These are phyloP conservation scores for Euwallacea fornicatus DNA, from an alignment of 1,140 invertebrate genomes.

Conservation along the genomic window DNA sequence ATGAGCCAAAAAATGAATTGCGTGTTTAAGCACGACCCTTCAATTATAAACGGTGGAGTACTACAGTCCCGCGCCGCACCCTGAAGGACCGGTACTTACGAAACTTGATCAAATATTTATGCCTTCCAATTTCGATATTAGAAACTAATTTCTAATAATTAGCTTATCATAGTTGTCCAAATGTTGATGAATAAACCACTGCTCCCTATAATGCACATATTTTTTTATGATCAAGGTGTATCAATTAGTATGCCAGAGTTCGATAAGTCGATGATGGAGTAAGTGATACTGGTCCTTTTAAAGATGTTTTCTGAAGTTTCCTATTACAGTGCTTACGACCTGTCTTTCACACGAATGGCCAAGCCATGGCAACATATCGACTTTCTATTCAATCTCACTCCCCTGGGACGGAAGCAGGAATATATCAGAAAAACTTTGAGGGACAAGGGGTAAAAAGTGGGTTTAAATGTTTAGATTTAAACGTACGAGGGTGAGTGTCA, in stretches of 20 bases:
- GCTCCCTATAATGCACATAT: too few relatives aligned
- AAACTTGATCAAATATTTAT: too few relatives aligned
- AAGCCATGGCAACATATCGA: slow-evolving; percentile 32
- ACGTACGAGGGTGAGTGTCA: not conserved
- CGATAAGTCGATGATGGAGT: slow-evolving; percentile 13
- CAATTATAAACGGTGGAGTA: too few relatives aligned
- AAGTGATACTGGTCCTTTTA: slow-evolving; percentile 12
- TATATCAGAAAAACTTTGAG: slow-evolving; percentile 5
- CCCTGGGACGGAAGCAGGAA: slow-evolving; percentile 23
- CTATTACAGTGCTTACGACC: slow-evolving; percentile 30
- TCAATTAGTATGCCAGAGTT: slow-evolving; percentile 9
- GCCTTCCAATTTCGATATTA: too few relatives aligned
- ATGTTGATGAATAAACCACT: too few relatives aligned
- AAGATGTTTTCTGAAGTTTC: not conserved
- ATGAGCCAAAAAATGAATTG: too few relatives aligned
- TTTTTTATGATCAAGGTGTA: too few relatives aligned
- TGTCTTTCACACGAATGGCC: slow-evolving; percentile 26
- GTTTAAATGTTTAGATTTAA: not conserved
- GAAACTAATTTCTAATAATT: too few relatives aligned
- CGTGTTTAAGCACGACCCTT: too few relatives aligned
- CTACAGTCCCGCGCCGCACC: too few relatives aligned
- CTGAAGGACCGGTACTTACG: too few relatives aligned
- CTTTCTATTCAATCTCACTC: slow-evolving; percentile 29
- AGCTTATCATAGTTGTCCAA: too few relatives aligned
- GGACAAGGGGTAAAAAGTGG: slow-evolving; percentile 21